These are phyloP conservation scores for Netelia fuscicornis DNA, from an alignment of 2,888 invertebrate species.

Conservation along the genomic window DNA sequence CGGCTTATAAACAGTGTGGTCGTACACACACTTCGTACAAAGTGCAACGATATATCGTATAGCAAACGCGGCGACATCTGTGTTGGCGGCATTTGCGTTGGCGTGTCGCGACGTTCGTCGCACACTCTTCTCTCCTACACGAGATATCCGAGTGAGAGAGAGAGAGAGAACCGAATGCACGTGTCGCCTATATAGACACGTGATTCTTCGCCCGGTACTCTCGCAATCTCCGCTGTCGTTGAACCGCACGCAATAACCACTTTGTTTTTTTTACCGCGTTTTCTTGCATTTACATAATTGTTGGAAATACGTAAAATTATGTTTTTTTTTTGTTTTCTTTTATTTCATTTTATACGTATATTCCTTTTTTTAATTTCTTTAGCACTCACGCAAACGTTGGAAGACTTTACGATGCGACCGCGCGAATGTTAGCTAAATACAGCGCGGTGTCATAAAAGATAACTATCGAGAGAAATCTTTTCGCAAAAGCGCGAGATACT, in stretches of 20 bases:
- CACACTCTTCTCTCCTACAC: conserved; percentile 23
- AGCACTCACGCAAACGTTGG: no score
- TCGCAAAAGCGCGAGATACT: no score
- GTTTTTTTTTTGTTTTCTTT: background rate
- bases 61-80: conserved; percentile 11
- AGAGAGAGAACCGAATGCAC: conserved; percentile 1
- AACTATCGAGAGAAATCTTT: no score
- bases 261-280: conserved; percentile 12
- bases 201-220: no score
- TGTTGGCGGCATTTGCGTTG: conserved; percentile 63
- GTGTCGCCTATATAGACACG: background rate
- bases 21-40: background rate
- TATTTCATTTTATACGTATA: no score
- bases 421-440: no score
- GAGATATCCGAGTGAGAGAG: conserved; percentile 15
- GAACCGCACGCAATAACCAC: conserved; percentile 17
- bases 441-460: no score
- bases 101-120: conserved; percentile 58
- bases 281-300: no score
- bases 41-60: background rate
- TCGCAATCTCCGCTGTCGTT: no score
- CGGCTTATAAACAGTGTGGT: background rate
- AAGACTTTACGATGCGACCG: no score
- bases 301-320: no score
- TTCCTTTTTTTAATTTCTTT: no score